These are phyloP conservation scores for Pteronotus mesoamericanus DNA, from an alignment of 2,797 vertebrate genomes.

Conservation along the genomic window DNA sequence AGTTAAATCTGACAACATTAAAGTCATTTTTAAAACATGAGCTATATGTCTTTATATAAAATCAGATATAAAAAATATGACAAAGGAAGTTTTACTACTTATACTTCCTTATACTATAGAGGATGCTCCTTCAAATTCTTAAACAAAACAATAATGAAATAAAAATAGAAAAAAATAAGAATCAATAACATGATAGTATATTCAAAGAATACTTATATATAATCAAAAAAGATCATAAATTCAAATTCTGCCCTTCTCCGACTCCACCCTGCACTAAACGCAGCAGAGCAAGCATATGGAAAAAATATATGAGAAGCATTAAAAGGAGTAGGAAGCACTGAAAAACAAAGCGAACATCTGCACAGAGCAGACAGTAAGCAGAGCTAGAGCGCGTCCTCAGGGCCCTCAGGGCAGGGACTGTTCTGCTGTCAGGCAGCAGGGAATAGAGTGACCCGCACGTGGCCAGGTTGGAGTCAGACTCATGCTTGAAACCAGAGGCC, in stretches of 20 bases:
- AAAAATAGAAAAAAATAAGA: not conserved
- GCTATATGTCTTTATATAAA: not conserved
- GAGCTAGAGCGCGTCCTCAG: no score
- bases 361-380: no score
- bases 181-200: not conserved
- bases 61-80: not conserved
- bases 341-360: not conserved
- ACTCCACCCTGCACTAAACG: not conserved
- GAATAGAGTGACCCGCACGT: not conserved
- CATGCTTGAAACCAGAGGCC: not conserved
- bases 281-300: not conserved
- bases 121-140: not conserved
- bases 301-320: not conserved
- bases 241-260: not conserved
- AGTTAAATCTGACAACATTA: not conserved
- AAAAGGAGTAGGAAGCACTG: not conserved
- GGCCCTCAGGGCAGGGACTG: no score
- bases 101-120: not conserved
- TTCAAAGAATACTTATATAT: not conserved
- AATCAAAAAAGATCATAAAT: not conserved
- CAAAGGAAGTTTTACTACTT: not conserved
- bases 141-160: not conserved
- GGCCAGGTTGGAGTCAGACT: not conserved
- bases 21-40: not conserved
- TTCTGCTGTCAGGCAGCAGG: accelerated